Base-by-base conservation (phyloP, 2,888 invertebrate species). In the Andrena chrysosceles region DNA sequence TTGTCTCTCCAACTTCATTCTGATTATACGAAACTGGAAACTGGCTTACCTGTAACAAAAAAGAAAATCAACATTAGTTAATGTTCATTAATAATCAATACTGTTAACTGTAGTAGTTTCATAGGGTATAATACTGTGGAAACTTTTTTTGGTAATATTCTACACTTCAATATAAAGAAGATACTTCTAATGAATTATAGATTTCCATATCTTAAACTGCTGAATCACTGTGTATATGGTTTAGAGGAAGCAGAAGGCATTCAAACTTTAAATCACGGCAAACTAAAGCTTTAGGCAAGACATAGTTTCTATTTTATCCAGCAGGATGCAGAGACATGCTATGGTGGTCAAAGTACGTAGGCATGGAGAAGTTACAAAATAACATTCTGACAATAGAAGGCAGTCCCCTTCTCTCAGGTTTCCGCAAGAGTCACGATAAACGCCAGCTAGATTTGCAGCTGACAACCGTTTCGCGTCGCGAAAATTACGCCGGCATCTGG, bases 1-100 rank as follows among this genome's bases (percentile, higher is more conserved):
- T 20, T 4, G 2, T 59, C 81, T 73, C 80, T 69, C 73, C 80
- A 4, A 52, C 31, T 16, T 23, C 5, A 26, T 23, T 59, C 26
- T 1, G 13, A 6, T 13, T 5, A 20, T 16, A 16, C 8, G n/a
- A 70, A 54, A 33, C 8, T 13, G 2, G 7, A 10, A 2, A 6
- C 13, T 16, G 5, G 23, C 75, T 87, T 85, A 85, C 87, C 83
- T 87, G 83, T 35, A 87, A 87, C 70, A 79, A 35, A 66, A 35
- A 54, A 56, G 10, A 67, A 69, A 66, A 35, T 5, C 20, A 3
- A 16, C 16, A 48, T 63, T 52, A 60, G 7, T 33, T 16, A 1
- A 20, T 31, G 16, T 56, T n/a, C 3, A 13, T 13, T 35, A 35
- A 35, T 35, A 35, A 49, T 49, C 20, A 8, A 52, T 52, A 52